These are phyloP conservation scores for Panurus biarmicus DNA, from an alignment of 2,113 vertebrate species.

Conservation along the genomic window DNA sequence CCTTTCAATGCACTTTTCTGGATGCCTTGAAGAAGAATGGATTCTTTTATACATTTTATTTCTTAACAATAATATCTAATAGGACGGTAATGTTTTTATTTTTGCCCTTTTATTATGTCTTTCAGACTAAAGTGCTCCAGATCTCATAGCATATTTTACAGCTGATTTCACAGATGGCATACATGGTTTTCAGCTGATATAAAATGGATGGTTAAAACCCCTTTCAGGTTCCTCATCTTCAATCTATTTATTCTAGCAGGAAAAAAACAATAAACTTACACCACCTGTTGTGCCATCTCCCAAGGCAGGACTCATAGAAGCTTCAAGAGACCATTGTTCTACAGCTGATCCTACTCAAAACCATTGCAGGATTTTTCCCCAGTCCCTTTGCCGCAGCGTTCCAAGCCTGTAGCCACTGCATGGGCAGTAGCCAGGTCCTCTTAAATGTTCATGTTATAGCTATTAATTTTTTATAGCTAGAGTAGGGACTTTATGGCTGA, in stretches of 20 bases:
- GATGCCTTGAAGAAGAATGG: neutral
- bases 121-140: neutral
- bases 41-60: neutral
- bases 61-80: neutral
- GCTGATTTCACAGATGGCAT: neutral
- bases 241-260: neutral
- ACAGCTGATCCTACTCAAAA: neutral
- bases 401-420: neutral
- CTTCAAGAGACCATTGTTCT: neutral
- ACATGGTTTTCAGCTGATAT: neutral
- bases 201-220: neutral
- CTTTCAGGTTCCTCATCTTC: neutral
- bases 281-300: neutral
- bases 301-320: neutral
- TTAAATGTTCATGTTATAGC: slow-evolving; percentile 41
- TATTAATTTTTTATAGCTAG: slow-evolving; percentile 39
- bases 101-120: neutral
- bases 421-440: slow-evolving; percentile 24
- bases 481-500: slow-evolving; percentile 29
- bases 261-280: neutral
- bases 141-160: neutral
- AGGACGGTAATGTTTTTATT: neutral
- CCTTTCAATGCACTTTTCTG: neutral
- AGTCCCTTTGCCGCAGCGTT: neutral
- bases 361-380: neutral